phyloP scores from a whole-genome alignment of 2,888 invertebrate genomes.

The Steromphala cineraria region DNA sequence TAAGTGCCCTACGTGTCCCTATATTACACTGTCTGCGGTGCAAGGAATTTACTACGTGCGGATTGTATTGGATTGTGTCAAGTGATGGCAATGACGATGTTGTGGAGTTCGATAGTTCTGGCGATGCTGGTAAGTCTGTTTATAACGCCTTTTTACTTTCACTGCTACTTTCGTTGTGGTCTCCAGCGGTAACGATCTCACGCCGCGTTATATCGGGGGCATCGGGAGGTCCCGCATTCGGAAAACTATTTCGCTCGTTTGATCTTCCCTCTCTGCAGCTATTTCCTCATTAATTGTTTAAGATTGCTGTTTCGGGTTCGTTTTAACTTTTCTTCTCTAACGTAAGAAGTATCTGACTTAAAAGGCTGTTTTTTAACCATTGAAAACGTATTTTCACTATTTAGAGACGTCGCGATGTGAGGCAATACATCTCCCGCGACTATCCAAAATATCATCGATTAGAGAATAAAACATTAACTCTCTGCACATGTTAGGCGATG shows the following conservation, averaged over 20 bases:
- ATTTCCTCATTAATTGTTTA: not conserved
- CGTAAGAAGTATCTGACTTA: not conserved
- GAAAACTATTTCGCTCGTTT: not conserved
- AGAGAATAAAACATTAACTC: too few species aligned
- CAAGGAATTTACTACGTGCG: conserved; percentile 7
- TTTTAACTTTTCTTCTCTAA: not conserved
- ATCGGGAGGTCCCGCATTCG: not conserved
- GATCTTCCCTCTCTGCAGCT: not conserved
- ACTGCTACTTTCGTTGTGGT: not conserved
- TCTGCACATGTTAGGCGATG: too few species aligned
- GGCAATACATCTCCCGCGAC: not conserved
- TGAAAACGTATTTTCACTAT: too few species aligned
- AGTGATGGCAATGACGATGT: not conserved
- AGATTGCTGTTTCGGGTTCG: not conserved
- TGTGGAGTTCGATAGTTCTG: not conserved
- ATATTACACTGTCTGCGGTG: not conserved
- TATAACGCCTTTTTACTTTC: not conserved
- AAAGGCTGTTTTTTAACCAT: not conserved
- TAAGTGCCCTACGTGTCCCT: not conserved
- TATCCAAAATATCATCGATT: too few species aligned
- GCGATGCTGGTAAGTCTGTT: not conserved
- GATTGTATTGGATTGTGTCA: not conserved
- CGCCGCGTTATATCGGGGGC: conserved; percentile 1
- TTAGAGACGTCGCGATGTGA: too few species aligned
- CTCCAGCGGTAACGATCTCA: not conserved